Conservation (phyloP, 2,888 invertebrate genomes). For the Eupithecia vulgata region DNA sequence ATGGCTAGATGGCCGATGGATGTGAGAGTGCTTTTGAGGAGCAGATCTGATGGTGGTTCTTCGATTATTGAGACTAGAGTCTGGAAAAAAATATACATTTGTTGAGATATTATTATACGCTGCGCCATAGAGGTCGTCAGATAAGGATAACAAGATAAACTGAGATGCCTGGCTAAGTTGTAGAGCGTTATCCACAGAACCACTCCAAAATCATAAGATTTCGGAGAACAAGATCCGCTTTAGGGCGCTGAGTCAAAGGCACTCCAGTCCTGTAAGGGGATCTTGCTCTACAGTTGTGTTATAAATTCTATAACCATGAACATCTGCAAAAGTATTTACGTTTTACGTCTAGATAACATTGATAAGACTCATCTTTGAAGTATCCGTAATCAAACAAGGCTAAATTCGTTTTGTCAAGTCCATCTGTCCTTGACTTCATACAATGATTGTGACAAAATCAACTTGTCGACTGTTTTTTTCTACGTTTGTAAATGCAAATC, state of each 20-base stretch:
- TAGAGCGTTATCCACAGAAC: no score
- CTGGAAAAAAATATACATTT: slow-evolving; percentile 60
- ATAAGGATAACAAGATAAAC: no score
- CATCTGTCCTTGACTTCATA: background rate
- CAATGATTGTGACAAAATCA: background rate
- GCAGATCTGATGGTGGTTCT: slow-evolving; percentile 86
- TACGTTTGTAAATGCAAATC: no score
- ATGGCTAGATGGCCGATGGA: slow-evolving; percentile 89
- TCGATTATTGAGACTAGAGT: slow-evolving; percentile 87
- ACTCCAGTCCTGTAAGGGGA: no score
- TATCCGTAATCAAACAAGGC: background rate
- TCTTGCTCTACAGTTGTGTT: no score
- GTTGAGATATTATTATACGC: background rate
- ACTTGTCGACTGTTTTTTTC: no score
- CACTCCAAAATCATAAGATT: no score
- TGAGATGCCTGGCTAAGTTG: no score
- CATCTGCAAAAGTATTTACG: background rate
- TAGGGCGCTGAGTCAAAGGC: no score
- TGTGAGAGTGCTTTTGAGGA: slow-evolving; percentile 85
- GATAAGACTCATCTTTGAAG: background rate
- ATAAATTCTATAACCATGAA: no score
- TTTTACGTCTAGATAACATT: background rate
- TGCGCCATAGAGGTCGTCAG: no score
- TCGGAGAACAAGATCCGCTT: no score
- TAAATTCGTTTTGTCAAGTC: background rate